Conservation (phyloP, 2,113 vertebrate species). For the Thunnus maccoyii region DNA sequence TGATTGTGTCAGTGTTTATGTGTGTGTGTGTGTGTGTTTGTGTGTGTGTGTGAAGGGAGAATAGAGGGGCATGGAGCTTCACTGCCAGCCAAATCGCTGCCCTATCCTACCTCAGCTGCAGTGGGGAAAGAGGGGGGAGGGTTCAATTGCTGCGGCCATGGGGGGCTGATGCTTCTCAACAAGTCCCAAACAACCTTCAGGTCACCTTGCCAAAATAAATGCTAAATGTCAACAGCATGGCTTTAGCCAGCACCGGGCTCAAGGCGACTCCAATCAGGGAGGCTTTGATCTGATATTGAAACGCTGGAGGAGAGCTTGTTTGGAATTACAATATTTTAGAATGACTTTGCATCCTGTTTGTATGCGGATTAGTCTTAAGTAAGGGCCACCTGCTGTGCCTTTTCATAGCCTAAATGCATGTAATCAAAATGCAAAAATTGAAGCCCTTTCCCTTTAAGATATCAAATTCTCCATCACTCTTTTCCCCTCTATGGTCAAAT, state of each 20-base stretch:
- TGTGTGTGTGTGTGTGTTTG: constrained; percentile 29
- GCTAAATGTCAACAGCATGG: constrained; percentile 78
- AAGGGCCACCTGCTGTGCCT: constrained; percentile 71
- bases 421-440: constrained; percentile 34
- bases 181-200: constrained; percentile 78
- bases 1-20: constrained; percentile 52
- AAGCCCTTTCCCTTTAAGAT: constrained; percentile 56
- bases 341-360: constrained; percentile 71
- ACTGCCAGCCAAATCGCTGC: constrained; percentile 68
- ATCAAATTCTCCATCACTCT: constrained; percentile 33
- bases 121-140: constrained; percentile 1
- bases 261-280: constrained; percentile 57
- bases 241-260: constrained; percentile 54
- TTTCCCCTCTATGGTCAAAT: constrained; percentile 43
- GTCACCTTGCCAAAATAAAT: constrained; percentile 81
- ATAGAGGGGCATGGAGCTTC: constrained; percentile 35
- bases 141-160: constrained; percentile 18
- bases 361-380: constrained; percentile 65
- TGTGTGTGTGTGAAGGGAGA: neutral
- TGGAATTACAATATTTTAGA: constrained; percentile 69
- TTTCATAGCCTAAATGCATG: constrained; percentile 22
- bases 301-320: constrained; percentile 61
- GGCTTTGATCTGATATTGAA: constrained; percentile 69
- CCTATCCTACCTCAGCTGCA: constrained; percentile 69
- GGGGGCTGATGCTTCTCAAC: constrained; percentile 65